A percentile compares a stretch with the other conserved stretches of the same genome.
Evolutionary conservation across 2,888 invertebrate genomes (phyloP).

Genomic region (Nemapogon koenigi): DNA sequence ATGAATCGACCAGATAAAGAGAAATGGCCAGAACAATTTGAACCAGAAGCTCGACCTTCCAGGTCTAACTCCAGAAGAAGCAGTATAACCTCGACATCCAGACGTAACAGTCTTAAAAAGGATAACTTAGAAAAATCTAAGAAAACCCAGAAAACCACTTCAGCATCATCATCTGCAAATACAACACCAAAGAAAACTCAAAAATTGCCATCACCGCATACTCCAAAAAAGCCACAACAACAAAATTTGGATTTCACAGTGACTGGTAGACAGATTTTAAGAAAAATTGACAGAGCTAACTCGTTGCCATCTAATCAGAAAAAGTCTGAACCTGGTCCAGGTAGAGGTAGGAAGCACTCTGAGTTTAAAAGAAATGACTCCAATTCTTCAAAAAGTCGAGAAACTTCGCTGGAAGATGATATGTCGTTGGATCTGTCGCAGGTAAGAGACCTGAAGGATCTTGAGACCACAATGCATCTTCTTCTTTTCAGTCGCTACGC

Average conservation of each 20-base stretch:
- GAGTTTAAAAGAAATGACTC: neutral
- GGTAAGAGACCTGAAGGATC: too few relatives aligned
- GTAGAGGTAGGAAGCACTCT: neutral
- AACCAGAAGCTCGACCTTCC: slow-evolving; percentile 25
- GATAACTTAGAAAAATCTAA: too few relatives aligned
- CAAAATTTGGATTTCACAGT: slow-evolving; percentile 41
- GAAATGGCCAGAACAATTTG: slow-evolving; percentile 24
- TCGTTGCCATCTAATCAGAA: slow-evolving; percentile 40
- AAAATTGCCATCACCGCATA: neutral
- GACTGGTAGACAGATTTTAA: slow-evolving; percentile 43
- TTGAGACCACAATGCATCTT: too few relatives aligned
- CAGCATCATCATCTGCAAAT: slow-evolving; percentile 1
- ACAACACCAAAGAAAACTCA: neutral
- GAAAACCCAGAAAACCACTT: slow-evolving; percentile 21
- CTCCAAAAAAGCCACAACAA: neutral
- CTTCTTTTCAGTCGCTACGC: too few relatives aligned
- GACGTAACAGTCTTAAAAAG: slow-evolving; percentile 36
- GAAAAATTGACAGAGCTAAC: slow-evolving; percentile 41
- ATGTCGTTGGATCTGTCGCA: slow-evolving; percentile 46
- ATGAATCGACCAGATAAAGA: slow-evolving; percentile 15
- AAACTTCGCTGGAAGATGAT: slow-evolving; percentile 43
- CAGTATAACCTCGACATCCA: slow-evolving; percentile 28
- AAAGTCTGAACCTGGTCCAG: too few relatives aligned
- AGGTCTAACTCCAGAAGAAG: slow-evolving; percentile 35
- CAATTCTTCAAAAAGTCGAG: slow-evolving; percentile 28